These are phyloP conservation scores for Lacerta bilineata DNA, from an alignment of 2,797 vertebrate species.

Conservation along the genomic window DNA sequence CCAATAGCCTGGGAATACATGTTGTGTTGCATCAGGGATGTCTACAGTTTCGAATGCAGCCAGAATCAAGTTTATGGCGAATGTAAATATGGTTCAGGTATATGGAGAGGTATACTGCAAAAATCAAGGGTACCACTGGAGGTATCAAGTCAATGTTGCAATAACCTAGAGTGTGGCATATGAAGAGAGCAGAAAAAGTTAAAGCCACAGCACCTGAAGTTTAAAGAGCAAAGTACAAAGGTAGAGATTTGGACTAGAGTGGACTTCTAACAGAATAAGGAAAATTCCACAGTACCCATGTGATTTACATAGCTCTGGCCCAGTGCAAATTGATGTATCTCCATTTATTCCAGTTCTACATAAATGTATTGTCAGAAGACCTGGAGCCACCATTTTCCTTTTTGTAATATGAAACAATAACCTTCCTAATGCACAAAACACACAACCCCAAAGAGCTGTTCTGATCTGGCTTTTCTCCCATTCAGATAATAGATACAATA, in stretches of 20 bases:
- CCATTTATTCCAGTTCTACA: conserved; percentile 1
- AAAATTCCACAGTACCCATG: not conserved
- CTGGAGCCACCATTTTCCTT: conserved; percentile 5
- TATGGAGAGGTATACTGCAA: not conserved
- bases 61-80: not conserved
- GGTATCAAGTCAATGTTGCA: not conserved
- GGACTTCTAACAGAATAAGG: not conserved
- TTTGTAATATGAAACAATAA: conserved; percentile 36
- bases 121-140: not conserved
- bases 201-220: not conserved
- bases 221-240: not conserved
- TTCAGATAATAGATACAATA: conserved; percentile 34
- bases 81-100: not conserved
- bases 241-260: not conserved
- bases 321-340: not conserved
- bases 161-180: not conserved
- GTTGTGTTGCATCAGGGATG: not conserved
- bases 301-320: not conserved
- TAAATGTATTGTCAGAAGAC: conserved; percentile 20
- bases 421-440: conserved; percentile 29
- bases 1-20: not conserved
- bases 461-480: not conserved
- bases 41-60: not conserved
- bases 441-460: not conserved
- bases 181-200: not conserved